Evolutionary conservation across 2,797 vertebrate species (phyloP), one percentile per base, ranked within the genome.

Genomic region (Smutsia temminckii): DNA sequence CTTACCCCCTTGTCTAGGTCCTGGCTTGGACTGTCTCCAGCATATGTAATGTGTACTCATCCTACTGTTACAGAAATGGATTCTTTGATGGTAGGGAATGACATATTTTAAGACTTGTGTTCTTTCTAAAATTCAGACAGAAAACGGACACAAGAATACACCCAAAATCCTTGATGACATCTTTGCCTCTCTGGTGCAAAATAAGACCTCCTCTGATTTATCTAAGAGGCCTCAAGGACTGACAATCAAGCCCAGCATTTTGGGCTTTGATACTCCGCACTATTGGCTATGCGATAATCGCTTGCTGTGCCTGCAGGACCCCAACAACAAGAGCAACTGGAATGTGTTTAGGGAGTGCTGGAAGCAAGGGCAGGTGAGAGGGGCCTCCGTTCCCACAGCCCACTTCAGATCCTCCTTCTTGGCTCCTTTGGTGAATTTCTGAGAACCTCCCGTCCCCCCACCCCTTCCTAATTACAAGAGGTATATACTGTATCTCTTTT

Each of bases 111-210:
- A 98, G 81, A 85, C 6, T 81, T 51, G 0, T 69, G 6, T 68
- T 81, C 53, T 95, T 93, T 93, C 32, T 94, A 59, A 64, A 94
- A 85, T 97, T 95, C 95, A 99, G 98, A 97, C 98, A 96, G 98
- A 98, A 97, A 98, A 96, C 23, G 98, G 98, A 72, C 97, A 98
- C 85, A 98, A 98, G 96, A 98, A 97, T 93, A 98, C 98, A 95
- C 98, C 98, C 85, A 99, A 98, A 98, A 97, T 99, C 89, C 98
- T 99, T 2, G 98, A 99, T 97, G 98, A 99, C 97, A 99, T 99
- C 96, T 99, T 99, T 98, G 98, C 98, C 53, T 98, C 98, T 27
- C 97, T 99, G 92, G 98, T 99, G 79, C 98, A 99, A 98, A 98
- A 98, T 0, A 98, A 98, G 97, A 97, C 97, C 3, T 81, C 98